phyloP scores from a whole-genome alignment of 2,113 vertebrate species.

The Gallinago media region DNA sequence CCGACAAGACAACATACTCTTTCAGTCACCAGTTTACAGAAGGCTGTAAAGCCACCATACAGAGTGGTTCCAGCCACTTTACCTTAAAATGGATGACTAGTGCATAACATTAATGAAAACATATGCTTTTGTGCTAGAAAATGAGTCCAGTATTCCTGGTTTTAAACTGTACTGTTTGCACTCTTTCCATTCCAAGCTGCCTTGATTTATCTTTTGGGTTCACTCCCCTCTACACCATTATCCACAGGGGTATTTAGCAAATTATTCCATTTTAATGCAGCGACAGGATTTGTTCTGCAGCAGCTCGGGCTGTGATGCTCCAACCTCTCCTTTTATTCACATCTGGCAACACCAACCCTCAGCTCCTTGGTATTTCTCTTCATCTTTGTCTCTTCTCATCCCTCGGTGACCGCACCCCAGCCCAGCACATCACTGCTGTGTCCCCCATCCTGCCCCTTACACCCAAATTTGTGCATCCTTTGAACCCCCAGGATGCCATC shows the following conservation, averaged over 20 bases:
- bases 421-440: accelerated
- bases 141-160: accelerated
- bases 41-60: background rate
- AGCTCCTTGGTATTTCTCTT: background rate
- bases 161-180: accelerated
- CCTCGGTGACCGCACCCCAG: accelerated
- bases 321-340: background rate
- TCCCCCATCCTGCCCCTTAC: background rate
- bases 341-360: background rate
- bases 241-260: accelerated
- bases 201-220: background rate
- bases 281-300: background rate
- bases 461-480: accelerated
- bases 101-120: background rate
- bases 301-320: accelerated
- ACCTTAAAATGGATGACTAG: background rate
- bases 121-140: accelerated
- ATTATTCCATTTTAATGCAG: background rate
- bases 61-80: background rate
- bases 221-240: background rate
- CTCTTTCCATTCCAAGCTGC: background rate
- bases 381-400: background rate
- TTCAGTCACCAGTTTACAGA: background rate
- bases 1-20: background rate
- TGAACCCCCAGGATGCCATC: accelerated